A percentile compares a stretch with the other conserved stretches of the same genome.
Evolutionary conservation across 2,888 invertebrate genomes (phyloP).

Genomic region (Phaedon cochleariae): DNA sequence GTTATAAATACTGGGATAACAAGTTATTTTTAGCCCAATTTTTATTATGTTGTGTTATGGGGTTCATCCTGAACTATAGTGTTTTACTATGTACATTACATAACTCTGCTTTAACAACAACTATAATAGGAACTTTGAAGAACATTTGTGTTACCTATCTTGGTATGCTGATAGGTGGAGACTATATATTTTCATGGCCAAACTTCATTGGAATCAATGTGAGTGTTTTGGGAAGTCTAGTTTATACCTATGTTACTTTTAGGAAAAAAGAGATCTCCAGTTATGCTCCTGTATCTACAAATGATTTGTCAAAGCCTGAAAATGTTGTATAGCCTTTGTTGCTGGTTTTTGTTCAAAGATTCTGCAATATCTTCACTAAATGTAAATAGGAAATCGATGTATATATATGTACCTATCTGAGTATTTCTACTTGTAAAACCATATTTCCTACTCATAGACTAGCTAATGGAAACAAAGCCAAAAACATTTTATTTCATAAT

Average conservation of each 20-base stretch:
- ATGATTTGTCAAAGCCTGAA: conserved; percentile 55
- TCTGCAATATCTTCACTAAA: not conserved
- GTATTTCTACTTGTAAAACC: too few relatives aligned
- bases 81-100: conserved; percentile 94
- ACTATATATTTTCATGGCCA: conserved; percentile 92
- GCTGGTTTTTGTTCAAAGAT: too few relatives aligned
- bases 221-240: conserved; percentile 85
- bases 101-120: conserved; percentile 98
- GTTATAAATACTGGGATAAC: conserved; percentile 79
- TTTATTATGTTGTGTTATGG: conserved; percentile 92
- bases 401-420: not conserved
- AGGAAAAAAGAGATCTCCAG: conserved; percentile 66
- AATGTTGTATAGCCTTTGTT: conserved; percentile 60
- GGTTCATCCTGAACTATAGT: conserved; percentile 94
- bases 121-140: conserved; percentile 97
- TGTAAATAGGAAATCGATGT: not conserved
- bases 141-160: conserved; percentile 97
- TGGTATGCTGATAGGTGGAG: conserved; percentile 98
- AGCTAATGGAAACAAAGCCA: too few relatives aligned
- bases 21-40: conserved; percentile 82
- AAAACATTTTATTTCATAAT: too few relatives aligned
- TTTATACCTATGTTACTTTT: conserved; percentile 90
- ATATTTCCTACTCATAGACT: too few relatives aligned
- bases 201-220: conserved; percentile 98
- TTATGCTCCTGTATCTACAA: conserved; percentile 52